Evolutionary conservation across 2,888 invertebrate species (phyloP).

Genomic region (Leptopilina drosophilae): DNA sequence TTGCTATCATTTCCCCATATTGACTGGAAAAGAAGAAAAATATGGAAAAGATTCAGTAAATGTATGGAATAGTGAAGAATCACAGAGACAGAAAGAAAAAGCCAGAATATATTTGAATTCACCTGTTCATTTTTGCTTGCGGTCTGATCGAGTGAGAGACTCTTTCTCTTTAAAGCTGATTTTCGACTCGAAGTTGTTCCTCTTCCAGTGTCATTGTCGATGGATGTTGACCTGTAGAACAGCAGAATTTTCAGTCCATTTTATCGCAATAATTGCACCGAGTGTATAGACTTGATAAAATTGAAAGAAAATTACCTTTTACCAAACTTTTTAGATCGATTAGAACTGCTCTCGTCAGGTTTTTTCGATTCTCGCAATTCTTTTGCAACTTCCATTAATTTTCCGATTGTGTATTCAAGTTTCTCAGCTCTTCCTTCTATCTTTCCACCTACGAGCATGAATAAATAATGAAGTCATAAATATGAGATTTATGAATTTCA

Average conservation of each 20-base stretch:
- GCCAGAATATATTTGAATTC: not conserved
- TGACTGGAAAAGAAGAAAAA: slow-evolving; percentile 74
- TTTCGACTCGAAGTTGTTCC: slow-evolving; percentile 75
- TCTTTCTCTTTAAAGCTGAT: slow-evolving; percentile 83
- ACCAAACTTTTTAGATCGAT: slow-evolving; percentile 69
- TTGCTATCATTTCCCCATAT: slow-evolving; percentile 93
- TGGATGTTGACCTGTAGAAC: slow-evolving; percentile 81
- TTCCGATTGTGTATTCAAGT: slow-evolving; percentile 72
- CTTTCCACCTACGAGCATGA: slow-evolving; percentile 61
- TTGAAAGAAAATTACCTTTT: slow-evolving; percentile 65
- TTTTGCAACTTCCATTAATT: slow-evolving; percentile 73
- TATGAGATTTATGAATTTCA: slow-evolving; percentile 21
- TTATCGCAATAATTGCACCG: not conserved
- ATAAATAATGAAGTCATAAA: slow-evolving; percentile 41
- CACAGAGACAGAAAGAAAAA: not conserved
- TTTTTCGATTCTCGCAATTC: slow-evolving; percentile 73
- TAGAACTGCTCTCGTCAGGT: slow-evolving; percentile 65
- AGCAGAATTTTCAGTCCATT: not conserved
- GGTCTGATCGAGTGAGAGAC: slow-evolving; percentile 85
- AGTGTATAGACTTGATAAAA: not conserved
- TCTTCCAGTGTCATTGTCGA: slow-evolving; percentile 79
- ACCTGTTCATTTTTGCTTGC: slow-evolving; percentile 72
- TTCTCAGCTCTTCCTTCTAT: slow-evolving; percentile 71
- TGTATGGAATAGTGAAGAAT: not conserved
- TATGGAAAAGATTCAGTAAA: not conserved